Percentiles rank a stretch among this genome's conserved stretches.
phyloP scores from a whole-genome alignment of 2,113 vertebrate species.

The Zingel zingel region DNA sequence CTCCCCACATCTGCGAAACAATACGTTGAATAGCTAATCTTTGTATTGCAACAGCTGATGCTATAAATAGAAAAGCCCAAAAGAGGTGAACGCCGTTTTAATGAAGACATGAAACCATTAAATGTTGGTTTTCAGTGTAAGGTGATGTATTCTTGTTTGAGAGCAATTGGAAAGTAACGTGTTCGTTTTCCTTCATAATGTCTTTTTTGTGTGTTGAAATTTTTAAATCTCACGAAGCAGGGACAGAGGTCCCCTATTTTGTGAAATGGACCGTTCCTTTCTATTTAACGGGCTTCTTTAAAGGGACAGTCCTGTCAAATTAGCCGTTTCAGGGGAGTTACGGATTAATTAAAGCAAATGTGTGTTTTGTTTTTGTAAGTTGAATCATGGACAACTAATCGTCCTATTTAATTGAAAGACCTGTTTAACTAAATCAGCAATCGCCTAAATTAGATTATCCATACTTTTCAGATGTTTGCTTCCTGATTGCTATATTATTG shows the following conservation, averaged over 20 bases:
- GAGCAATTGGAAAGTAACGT: rapidly evolving
- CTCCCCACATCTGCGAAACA: conserved; percentile 76
- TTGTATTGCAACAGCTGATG: conserved; percentile 85
- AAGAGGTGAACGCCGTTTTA: conserved; percentile 40
- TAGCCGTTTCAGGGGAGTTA: conserved; percentile 3
- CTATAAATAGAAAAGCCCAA: conserved; percentile 83
- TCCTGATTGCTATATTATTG: neutral
- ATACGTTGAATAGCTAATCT: conserved; percentile 80
- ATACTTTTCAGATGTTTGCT: neutral
- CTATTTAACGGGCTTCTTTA: conserved; percentile 60
- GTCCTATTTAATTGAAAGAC: neutral
- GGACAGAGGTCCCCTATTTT: conserved; percentile 41
- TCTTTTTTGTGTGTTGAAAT: neutral
- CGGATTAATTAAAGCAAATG: neutral
- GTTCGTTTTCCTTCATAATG: rapidly evolving
- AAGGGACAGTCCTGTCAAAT: conserved; percentile 73
- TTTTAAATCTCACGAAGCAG: neutral
- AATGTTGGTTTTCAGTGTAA: neutral
- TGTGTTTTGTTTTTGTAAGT: neutral
- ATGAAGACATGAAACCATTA: too few relatives aligned
- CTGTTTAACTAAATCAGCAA: neutral
- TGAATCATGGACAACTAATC: neutral
- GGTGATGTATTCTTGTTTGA: rapidly evolving
- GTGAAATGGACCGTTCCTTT: conserved; percentile 77
- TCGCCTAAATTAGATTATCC: neutral